Conservation (phyloP, 1,140 invertebrate species). For the Megathymus violae region DNA sequence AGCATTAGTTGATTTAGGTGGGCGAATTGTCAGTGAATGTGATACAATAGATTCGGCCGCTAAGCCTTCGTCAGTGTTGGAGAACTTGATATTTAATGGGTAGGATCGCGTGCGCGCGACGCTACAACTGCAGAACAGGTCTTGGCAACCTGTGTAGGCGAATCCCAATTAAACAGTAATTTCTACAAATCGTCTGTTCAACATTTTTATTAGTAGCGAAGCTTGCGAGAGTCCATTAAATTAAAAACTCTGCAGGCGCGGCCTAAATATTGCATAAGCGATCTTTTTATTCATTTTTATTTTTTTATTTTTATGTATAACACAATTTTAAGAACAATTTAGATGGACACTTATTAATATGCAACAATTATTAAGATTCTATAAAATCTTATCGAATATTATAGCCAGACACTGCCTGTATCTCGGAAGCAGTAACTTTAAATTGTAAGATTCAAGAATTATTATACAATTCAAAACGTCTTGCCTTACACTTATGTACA, state of each 20-base stretch:
- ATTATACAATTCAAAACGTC: too few relatives aligned
- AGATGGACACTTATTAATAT: too few relatives aligned
- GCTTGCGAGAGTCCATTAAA: conserved; percentile 15
- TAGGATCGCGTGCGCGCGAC: conserved; percentile 24
- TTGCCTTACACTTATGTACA: too few relatives aligned
- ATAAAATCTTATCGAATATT: too few relatives aligned
- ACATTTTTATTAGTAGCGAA: conserved; percentile 26
- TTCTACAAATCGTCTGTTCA: conserved; percentile 30
- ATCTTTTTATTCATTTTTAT: not conserved
- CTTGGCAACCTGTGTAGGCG: conserved; percentile 19
- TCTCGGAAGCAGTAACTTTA: too few relatives aligned
- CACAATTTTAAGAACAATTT: too few relatives aligned
- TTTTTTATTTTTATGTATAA: too few relatives aligned
- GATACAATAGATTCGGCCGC: not conserved
- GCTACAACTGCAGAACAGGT: conserved; percentile 7
- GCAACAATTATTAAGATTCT: too few relatives aligned
- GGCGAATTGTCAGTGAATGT: not conserved
- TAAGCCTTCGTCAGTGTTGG: not conserved
- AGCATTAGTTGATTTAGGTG: not conserved
- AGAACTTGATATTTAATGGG: not conserved
- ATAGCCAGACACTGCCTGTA: too few relatives aligned
- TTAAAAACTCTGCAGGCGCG: not conserved
- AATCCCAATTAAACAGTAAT: conserved; percentile 32
- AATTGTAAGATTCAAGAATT: too few relatives aligned
- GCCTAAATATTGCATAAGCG: not conserved